A percentile compares a stretch with the other conserved stretches of the same genome.
Conservation (phyloP, 2,888 invertebrate species). For the Dastarcus helophoroides region DNA sequence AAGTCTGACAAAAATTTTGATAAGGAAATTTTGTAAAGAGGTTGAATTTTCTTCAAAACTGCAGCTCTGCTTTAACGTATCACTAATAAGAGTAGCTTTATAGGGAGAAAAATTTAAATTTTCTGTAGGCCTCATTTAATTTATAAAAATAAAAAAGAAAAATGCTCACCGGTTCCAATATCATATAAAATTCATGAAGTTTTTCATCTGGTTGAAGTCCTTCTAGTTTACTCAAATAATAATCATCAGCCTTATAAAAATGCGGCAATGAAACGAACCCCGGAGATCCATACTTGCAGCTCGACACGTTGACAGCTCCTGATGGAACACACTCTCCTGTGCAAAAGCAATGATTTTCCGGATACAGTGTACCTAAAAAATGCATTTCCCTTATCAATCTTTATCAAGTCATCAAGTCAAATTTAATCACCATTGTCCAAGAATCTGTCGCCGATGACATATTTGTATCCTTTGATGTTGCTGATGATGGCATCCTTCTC, state of each 20-base stretch:
- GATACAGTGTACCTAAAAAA: conserved; percentile 43
- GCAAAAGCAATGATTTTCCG: conserved; percentile 60
- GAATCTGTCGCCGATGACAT: conserved; percentile 48
- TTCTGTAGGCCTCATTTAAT: too few species aligned
- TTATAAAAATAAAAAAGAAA: too few species aligned
- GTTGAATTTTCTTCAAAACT: too few species aligned
- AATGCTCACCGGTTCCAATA: conserved; percentile 58
- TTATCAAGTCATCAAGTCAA: neutral
- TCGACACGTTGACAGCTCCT: conserved; percentile 66
- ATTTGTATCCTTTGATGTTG: conserved; percentile 57
- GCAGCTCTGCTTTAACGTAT: too few species aligned
- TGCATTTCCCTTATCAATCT: conserved; percentile 1
- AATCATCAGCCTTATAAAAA: conserved; percentile 65
- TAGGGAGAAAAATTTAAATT: too few species aligned
- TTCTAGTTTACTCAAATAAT: conserved; percentile 48
- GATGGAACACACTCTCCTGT: conserved; percentile 59
- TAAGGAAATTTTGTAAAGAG: too few species aligned
- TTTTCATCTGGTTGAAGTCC: conserved; percentile 59
- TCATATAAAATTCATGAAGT: conserved; percentile 64
- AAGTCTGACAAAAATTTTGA: too few species aligned
- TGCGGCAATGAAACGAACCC: conserved; percentile 78
- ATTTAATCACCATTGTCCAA: conserved; percentile 53
- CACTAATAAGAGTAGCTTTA: too few species aligned
- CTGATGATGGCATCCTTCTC: conserved; percentile 43
- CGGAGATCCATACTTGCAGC: conserved; percentile 70